phyloP scores from a whole-genome alignment of 1,140 invertebrate genomes.

The Caenorhabditis brenneri region DNA sequence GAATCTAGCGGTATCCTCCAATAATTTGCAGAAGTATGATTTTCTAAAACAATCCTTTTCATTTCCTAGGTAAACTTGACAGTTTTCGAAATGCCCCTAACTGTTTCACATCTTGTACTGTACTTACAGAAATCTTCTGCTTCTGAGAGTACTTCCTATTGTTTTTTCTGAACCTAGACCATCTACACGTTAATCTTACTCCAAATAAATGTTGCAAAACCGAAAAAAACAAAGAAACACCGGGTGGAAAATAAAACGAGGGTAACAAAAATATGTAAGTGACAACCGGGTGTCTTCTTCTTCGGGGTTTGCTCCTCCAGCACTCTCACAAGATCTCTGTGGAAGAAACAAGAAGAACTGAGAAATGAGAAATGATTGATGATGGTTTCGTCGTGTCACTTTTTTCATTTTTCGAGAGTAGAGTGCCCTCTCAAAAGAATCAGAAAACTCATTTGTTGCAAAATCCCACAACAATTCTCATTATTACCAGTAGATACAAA shows the following conservation, averaged over 20 bases:
- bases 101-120: too few species aligned
- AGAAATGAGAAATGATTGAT: constrained; percentile 38
- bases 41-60: too few species aligned
- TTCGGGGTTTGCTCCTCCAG: too few species aligned
- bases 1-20: too few species aligned
- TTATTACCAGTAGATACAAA: background rate
- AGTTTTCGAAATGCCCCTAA: too few species aligned
- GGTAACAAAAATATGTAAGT: constrained; percentile 20
- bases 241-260: background rate
- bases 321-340: background rate
- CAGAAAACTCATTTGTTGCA: background rate
- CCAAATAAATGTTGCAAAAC: background rate
- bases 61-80: too few species aligned
- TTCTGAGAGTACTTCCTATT: too few species aligned
- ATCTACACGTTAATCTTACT: background rate
- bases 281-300: constrained; percentile 31
- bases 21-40: too few species aligned
- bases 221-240: background rate
- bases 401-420: background rate
- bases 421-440: background rate
- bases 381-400: constrained; percentile 24
- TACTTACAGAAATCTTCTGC: too few species aligned
- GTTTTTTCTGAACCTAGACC: background rate
- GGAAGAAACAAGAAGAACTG: constrained; percentile 38
- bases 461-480: background rate